A percentile compares a stretch with the other conserved stretches of the same genome.
Conservation (phyloP, 2,113 vertebrate species). For the Cynoglossus semilaevis region DNA sequence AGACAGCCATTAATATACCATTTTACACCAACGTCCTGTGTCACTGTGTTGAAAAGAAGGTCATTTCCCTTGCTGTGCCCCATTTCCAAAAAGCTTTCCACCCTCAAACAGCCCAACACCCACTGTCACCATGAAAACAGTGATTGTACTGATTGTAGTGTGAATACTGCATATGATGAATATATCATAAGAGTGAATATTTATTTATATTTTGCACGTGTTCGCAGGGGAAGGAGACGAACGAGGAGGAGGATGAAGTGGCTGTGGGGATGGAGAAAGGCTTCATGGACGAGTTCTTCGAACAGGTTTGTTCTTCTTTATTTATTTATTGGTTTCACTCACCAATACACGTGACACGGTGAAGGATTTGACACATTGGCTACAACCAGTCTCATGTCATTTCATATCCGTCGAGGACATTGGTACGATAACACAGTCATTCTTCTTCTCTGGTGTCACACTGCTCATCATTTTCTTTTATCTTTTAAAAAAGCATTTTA, state of each 20-base stretch:
- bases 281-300: conserved; percentile 95
- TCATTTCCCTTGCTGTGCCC: too few relatives aligned
- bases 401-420: conserved; percentile 5
- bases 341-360: too few relatives aligned
- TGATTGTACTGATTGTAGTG: too few relatives aligned
- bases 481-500: conserved; percentile 31
- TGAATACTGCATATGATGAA: too few relatives aligned
- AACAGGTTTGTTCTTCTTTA: conserved; percentile 78
- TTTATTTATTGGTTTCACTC: too few relatives aligned
- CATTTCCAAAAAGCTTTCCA: too few relatives aligned
- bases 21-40: too few relatives aligned
- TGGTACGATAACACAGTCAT: conserved; percentile 34
- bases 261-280: conserved; percentile 87
- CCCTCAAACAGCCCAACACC: too few relatives aligned
- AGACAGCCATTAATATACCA: too few relatives aligned
- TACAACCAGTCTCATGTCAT: conserved; percentile 24
- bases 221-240: conserved; percentile 83
- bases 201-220: conserved; percentile 19
- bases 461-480: conserved; percentile 31
- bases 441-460: conserved; percentile 7
- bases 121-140: too few relatives aligned
- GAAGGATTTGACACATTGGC: neutral
- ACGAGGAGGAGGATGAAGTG: conserved; percentile 86
- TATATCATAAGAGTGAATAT: too few relatives aligned
- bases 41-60: too few relatives aligned